Percentiles rank a stretch among this genome's conserved stretches.
phyloP scores from a whole-genome alignment of 2,113 vertebrate genomes.

The chimpanzee (Pan troglodytes) region DNA sequence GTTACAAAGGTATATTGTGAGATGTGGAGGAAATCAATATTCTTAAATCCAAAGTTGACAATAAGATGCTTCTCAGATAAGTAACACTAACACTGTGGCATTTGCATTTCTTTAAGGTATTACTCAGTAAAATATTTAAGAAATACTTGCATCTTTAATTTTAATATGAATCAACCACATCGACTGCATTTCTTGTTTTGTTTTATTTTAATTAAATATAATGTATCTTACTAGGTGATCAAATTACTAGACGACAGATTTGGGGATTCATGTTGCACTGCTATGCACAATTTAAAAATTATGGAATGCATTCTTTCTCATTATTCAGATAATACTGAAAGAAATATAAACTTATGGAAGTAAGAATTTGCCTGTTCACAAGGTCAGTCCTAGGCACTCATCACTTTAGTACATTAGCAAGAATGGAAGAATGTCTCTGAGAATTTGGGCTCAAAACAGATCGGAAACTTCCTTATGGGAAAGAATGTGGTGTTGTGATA shows the following conservation, averaged over 20 bases:
- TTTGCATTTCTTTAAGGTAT: not conserved
- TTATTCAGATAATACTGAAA: not conserved
- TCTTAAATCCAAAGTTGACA: not conserved
- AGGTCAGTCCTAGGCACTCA: not conserved
- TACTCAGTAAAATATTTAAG: not conserved
- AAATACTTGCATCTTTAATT: not conserved
- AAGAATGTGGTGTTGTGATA: accelerated
- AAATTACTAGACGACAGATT: not conserved
- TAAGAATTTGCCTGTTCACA: not conserved
- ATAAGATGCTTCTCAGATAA: not conserved
- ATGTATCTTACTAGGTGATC: not conserved
- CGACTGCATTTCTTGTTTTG: not conserved
- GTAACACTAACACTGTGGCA: not conserved
- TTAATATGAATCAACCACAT: not conserved
- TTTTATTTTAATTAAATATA: not conserved
- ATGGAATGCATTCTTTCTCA: not conserved
- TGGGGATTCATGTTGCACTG: not conserved
- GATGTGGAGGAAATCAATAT: not conserved
- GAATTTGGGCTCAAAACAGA: not conserved
- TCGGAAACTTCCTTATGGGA: not conserved
- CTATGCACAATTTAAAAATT: not conserved
- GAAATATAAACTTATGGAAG: not conserved
- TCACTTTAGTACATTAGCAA: not conserved
- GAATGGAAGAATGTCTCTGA: not conserved
- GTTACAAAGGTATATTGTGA: too few relatives aligned